Conservation (phyloP, 2,113 vertebrate genomes). For the Trogon surrucura region DNA sequence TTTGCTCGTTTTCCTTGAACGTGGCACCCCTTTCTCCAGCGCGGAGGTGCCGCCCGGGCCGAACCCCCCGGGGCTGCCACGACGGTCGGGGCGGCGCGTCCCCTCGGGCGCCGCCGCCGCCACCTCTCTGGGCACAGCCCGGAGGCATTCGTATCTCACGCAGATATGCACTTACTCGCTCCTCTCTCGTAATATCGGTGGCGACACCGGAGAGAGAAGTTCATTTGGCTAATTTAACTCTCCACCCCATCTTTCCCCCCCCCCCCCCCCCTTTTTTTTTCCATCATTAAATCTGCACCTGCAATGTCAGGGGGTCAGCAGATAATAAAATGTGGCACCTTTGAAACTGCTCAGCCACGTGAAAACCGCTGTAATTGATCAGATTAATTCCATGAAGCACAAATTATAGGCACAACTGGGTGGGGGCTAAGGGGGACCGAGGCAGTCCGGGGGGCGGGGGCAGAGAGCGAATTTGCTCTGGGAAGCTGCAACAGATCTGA, state of each 20-base stretch:
- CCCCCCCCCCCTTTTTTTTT: no score
- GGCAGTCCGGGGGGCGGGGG: no score
- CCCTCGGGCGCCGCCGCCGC: not conserved
- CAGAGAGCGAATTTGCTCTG: no score
- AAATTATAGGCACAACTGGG: no score
- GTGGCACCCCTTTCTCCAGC: constrained; percentile 8
- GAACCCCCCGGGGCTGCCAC: not conserved
- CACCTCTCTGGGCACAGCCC: not conserved
- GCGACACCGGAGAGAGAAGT: constrained; percentile 35
- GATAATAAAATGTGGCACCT: no score
- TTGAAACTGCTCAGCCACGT: no score
- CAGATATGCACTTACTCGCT: not conserved
- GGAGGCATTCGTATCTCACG: not conserved
- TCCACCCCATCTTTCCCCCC: rapidly evolving
- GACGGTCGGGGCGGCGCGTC: not conserved
- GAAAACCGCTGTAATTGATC: no score
- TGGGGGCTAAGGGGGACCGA: no score
- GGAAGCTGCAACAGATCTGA: no score
- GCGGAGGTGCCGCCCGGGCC: not conserved
- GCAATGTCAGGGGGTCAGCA: no score
- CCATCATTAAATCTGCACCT: no score
- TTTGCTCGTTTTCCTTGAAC: constrained; percentile 70
- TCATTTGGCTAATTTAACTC: constrained; percentile 69
- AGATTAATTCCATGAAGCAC: no score
- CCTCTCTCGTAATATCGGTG: not conserved